Evolutionary conservation across 2,113 vertebrate genomes (phyloP).

Genomic region (Forbesichthys agassizii): DNA sequence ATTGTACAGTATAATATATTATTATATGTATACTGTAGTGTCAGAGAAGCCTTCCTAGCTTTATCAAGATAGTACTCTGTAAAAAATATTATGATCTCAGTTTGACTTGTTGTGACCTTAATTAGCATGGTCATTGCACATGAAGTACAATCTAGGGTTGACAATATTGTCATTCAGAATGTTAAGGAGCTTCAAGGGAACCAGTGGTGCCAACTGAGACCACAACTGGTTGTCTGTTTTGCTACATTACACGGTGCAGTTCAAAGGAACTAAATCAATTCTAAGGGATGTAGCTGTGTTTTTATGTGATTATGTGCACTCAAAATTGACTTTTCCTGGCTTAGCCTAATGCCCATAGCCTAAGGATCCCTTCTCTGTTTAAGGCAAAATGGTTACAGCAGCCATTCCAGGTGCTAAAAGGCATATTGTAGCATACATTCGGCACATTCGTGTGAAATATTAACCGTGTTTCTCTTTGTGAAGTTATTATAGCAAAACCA

Average conservation of each 20-base stretch:
- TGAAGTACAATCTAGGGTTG: neutral
- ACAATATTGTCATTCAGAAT: constrained; percentile 7
- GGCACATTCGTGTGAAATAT: too few species aligned
- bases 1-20: neutral
- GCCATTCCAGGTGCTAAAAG: constrained; percentile 37
- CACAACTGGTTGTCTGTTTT: neutral
- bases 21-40: neutral
- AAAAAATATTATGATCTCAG: neutral
- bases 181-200: neutral
- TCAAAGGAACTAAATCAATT: constrained; percentile 11
- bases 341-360: neutral
- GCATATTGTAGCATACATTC: constrained; percentile 30
- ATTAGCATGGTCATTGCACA: neutral
- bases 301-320: constrained; percentile 35
- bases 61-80: constrained; percentile 13
- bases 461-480: too few species aligned
- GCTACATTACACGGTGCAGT: constrained; percentile 1
- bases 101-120: neutral
- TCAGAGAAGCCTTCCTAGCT: constrained; percentile 23
- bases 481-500: too few species aligned
- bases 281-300: constrained; percentile 9
- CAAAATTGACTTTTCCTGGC: constrained; percentile 26
- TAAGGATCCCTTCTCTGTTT: constrained; percentile 31
- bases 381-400: constrained; percentile 24
- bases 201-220: too few species aligned